phyloP scores from a whole-genome alignment of 2,888 invertebrate genomes.

The Carabus problematicus region DNA sequence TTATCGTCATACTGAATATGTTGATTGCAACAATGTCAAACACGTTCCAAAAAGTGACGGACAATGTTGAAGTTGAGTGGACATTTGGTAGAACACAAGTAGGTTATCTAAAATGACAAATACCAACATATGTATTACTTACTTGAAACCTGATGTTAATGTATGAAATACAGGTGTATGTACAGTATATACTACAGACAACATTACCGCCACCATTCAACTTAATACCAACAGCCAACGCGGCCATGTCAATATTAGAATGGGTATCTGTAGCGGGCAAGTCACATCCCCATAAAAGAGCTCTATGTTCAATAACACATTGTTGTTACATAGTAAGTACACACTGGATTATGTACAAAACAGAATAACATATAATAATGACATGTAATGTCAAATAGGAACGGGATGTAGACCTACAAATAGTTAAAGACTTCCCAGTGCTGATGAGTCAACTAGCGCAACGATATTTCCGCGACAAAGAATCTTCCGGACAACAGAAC shows the following conservation, averaged over 20 bases:
- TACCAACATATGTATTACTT: not conserved
- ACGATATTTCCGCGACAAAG: constrained; percentile 66
- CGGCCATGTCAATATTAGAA: constrained; percentile 60
- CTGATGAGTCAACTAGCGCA: constrained; percentile 68
- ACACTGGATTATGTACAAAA: not conserved
- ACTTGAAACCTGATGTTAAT: constrained; percentile 2
- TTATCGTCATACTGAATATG: constrained; percentile 79
- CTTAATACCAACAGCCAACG: constrained; percentile 68
- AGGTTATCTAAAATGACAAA: constrained; percentile 25
- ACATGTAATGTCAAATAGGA: constrained; percentile 52
- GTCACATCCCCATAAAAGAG: constrained; percentile 55
- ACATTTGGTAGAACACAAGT: constrained; percentile 74
- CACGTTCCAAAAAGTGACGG: constrained; percentile 73
- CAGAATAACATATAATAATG: constrained; percentile 48
- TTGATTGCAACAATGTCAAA: constrained; percentile 82
- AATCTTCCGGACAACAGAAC: constrained; percentile 54
- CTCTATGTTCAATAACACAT: constrained; percentile 60
- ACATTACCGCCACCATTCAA: constrained; percentile 76
- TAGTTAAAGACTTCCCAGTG: constrained; percentile 62
- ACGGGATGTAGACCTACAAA: constrained; percentile 57
- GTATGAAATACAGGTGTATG: constrained; percentile 61
- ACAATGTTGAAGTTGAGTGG: constrained; percentile 77
- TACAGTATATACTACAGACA: constrained; percentile 75
- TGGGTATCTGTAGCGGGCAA: constrained; percentile 60
- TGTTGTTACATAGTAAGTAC: constrained; percentile 56